phyloP scores from a whole-genome alignment of 30 jellyfish, hydroid and myxozoan species.

The Nemopilema nomurai region DNA sequence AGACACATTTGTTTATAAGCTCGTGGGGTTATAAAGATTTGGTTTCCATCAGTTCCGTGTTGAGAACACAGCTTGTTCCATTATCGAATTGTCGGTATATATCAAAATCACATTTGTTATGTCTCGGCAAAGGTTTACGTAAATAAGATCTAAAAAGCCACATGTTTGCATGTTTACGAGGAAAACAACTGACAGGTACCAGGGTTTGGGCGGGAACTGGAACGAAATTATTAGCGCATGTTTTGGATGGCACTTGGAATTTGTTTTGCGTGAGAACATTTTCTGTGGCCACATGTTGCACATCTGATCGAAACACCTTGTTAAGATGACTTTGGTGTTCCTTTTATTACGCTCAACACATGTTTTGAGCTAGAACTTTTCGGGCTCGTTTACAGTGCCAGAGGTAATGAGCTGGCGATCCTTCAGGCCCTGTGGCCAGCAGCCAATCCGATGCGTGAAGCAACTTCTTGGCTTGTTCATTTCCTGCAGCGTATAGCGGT shows the following conservation, averaged over 20 bases:
- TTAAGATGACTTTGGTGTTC: neutral
- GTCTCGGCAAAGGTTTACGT: neutral
- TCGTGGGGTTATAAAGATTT: too few species aligned
- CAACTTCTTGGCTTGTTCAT: neutral
- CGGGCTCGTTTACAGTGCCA: neutral
- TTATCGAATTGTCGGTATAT: neutral
- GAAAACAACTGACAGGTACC: neutral
- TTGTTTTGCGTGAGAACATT: neutral
- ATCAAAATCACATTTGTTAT: neutral
- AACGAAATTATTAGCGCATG: neutral
- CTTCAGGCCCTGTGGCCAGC: neutral
- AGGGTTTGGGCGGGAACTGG: neutral
- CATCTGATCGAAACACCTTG: neutral
- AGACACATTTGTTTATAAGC: too few species aligned
- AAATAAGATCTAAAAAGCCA: neutral
- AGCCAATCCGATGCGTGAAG: neutral
- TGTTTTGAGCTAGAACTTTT: too few species aligned
- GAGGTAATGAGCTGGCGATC: neutral
- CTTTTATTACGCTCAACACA: too few species aligned
- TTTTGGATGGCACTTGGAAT: neutral
- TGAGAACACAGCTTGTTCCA: neutral
- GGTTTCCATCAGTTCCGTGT: neutral
- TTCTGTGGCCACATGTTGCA: neutral
- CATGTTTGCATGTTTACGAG: neutral
- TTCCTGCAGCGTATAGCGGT: neutral